Evolutionary conservation across 2,113 vertebrate genomes (phyloP).

Genomic region (Mus musculus): GRCm39 chr7:24159501-24160000

Average conservation of each 20-base stretch:
- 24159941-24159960: not conserved
- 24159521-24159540: no score
- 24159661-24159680: not conserved
- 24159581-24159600: not conserved
- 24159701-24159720: not conserved
- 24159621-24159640: not conserved
- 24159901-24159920: not conserved
- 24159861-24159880: not conserved
- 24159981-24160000: no score
- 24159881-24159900: not conserved
- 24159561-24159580: not conserved
- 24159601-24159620: not conserved
- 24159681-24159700: not conserved
- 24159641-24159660: not conserved
- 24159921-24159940: not conserved
- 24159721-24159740: not conserved
- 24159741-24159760: not conserved
- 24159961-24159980: not conserved
- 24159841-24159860: not conserved
- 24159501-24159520: not conserved
- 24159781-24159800: not conserved
- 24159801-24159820: not conserved
- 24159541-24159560: not conserved
- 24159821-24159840: not conserved
- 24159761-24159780: not conserved